Evolutionary conservation across 2,888 invertebrate genomes (phyloP).

Genomic region (Chymomyza amoena): DNA sequence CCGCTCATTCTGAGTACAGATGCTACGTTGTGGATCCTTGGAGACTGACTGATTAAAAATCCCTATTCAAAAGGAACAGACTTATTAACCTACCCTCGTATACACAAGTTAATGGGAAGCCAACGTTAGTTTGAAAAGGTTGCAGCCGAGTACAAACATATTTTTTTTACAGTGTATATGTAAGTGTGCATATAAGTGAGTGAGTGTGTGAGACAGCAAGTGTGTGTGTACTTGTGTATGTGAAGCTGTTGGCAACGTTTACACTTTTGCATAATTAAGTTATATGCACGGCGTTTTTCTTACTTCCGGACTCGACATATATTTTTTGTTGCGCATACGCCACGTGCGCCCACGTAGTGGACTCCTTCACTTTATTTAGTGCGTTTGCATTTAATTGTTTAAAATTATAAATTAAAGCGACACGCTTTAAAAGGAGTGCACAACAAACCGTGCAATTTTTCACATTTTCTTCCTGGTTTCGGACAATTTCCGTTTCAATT

Average conservation of each 20-base stretch:
- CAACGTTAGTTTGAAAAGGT: neutral
- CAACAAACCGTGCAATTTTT: constrained; percentile 16
- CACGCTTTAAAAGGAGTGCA: constrained; percentile 16
- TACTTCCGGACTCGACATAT: neutral
- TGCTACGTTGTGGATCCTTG: too few species aligned
- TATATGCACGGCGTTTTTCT: constrained; percentile 31
- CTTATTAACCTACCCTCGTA: too few species aligned
- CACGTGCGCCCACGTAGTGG: constrained; percentile 32
- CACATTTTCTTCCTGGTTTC: constrained; percentile 58
- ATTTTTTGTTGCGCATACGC: constrained; percentile 48
- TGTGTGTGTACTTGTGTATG: neutral
- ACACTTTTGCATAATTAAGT: constrained; percentile 71
- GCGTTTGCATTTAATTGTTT: constrained; percentile 56
- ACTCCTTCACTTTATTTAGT: constrained; percentile 4
- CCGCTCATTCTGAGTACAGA: too few species aligned
- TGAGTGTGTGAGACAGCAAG: neutral
- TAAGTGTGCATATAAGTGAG: neutral
- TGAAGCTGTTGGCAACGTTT: constrained; percentile 49
- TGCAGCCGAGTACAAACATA: neutral
- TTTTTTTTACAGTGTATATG: neutral
- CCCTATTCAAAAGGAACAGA: too few species aligned
- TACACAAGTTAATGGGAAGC: too few species aligned
- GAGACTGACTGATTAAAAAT: too few species aligned
- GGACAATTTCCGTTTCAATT: constrained; percentile 62
- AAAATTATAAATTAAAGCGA: constrained; percentile 54